A percentile compares a stretch with the other conserved stretches of the same genome.
Evolutionary conservation across 1,140 invertebrate species (phyloP).

Genomic region (Nomia melanderi): DNA sequence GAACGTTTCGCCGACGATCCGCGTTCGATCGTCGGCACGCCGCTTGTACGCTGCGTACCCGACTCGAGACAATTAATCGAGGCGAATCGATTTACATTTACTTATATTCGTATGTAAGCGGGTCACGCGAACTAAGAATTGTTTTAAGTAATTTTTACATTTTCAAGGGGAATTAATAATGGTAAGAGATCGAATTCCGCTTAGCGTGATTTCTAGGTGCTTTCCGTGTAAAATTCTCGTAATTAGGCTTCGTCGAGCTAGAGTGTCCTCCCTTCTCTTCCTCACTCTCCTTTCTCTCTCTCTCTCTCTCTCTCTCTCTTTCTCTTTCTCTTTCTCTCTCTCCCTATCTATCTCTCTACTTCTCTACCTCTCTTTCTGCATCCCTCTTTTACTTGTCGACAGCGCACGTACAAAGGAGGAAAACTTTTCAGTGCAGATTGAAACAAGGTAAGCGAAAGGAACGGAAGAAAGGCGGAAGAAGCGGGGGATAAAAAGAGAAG

Average conservation of each 20-base stretch:
- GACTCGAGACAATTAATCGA: not conserved
- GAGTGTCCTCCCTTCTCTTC: conserved; percentile 31
- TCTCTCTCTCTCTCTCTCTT: too few relatives aligned
- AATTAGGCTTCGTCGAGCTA: conserved; percentile 61
- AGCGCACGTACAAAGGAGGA: not conserved
- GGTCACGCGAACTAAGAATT: conserved; percentile 29
- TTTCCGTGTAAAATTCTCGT: conserved; percentile 68
- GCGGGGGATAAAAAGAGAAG: not conserved
- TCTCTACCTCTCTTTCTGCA: too few relatives aligned
- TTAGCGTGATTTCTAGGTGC: conserved; percentile 65
- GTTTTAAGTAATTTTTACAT: conserved; percentile 71
- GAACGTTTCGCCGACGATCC: not conserved
- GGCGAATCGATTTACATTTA: conserved; percentile 31
- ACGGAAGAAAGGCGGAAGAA: conserved; percentile 17
- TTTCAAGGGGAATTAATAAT: conserved; percentile 62
- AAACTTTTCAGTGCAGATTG: not conserved
- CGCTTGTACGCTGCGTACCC: too few relatives aligned
- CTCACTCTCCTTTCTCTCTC: not conserved
- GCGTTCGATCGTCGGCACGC: too few relatives aligned
- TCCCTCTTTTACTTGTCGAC: too few relatives aligned
- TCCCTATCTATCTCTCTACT: too few relatives aligned
- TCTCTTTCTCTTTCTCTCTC: not conserved
- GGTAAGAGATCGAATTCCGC: conserved; percentile 53
- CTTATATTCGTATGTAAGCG: conserved; percentile 36
- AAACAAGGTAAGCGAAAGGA: not conserved